Evolutionary conservation across 2,797 vertebrate species (phyloP).

Genomic region (Bovichtus diacanthus): DNA sequence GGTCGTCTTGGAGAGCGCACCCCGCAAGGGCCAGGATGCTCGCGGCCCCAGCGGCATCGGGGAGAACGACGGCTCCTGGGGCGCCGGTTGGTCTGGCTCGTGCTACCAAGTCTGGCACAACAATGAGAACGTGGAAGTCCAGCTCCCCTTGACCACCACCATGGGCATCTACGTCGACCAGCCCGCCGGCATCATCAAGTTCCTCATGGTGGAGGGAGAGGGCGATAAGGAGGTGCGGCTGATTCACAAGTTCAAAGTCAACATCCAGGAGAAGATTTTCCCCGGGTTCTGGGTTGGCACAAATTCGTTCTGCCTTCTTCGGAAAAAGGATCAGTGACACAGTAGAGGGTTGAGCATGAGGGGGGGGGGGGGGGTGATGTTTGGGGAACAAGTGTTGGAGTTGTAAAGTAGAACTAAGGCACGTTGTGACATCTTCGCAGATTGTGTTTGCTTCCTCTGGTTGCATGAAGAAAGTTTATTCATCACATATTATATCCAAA

Average conservation of each 20-base stretch:
- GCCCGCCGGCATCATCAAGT: slow-evolving; percentile 83
- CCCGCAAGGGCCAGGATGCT: slow-evolving; percentile 73
- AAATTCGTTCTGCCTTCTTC: slow-evolving; percentile 79
- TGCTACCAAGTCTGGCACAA: slow-evolving; percentile 87
- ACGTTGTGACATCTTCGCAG: slow-evolving; percentile 13
- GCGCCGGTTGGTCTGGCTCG: slow-evolving; percentile 83
- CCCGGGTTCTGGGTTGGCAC: slow-evolving; percentile 86
- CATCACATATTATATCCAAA: slow-evolving; percentile 22
- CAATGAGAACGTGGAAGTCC: slow-evolving; percentile 74
- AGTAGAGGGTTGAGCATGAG: neutral
- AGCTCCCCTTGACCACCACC: slow-evolving; percentile 52
- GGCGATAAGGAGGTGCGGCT: slow-evolving; percentile 76
- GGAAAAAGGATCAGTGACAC: slow-evolving; percentile 75
- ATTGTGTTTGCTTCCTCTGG: slow-evolving; percentile 42
- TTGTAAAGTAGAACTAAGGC: slow-evolving; percentile 8
- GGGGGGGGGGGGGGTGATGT: slow-evolving; percentile 3
- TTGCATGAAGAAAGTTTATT: slow-evolving; percentile 46
- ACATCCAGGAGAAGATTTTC: slow-evolving; percentile 77
- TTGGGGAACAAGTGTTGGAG: slow-evolving; percentile 53
- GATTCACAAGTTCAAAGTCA: slow-evolving; percentile 80
- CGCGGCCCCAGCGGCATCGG: slow-evolving; percentile 80
- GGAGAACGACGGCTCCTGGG: slow-evolving; percentile 86
- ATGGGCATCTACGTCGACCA: slow-evolving; percentile 86
- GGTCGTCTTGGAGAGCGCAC: slow-evolving; percentile 62
- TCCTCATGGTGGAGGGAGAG: slow-evolving; percentile 78